These are phyloP conservation scores for Takifugu bimaculatus DNA, from an alignment of 2,113 vertebrate genomes.

Conservation along the genomic window DNA sequence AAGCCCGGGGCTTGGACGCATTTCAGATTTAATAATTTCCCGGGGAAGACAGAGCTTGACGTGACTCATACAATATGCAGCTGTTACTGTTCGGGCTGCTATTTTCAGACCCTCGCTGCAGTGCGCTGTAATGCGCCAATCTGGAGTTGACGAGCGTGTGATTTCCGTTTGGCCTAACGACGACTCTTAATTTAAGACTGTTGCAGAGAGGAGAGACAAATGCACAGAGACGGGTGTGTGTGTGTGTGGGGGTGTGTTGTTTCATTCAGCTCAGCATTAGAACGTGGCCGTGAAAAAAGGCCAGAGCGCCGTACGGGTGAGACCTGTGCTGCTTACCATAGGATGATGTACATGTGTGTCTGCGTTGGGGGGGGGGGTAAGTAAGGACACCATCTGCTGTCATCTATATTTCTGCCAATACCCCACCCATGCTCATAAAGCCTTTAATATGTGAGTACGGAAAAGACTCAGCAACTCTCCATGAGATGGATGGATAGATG, in stretches of 20 bases:
- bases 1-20: slow-evolving; percentile 7
- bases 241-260: neutral
- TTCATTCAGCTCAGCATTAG: too few relatives aligned
- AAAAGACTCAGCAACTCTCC: neutral
- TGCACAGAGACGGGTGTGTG: too few relatives aligned
- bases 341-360: neutral
- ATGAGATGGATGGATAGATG: neutral
- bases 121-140: neutral
- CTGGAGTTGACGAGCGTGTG: neutral
- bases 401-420: slow-evolving; percentile 54
- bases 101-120: slow-evolving; percentile 36
- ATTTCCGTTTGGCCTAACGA: too few relatives aligned
- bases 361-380: slow-evolving; percentile 26
- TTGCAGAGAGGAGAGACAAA: too few relatives aligned
- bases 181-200: too few relatives aligned
- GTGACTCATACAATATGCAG: slow-evolving; percentile 48
- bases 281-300: too few relatives aligned
- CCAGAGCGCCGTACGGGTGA: neutral
- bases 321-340: slow-evolving; percentile 23
- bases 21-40: slow-evolving; percentile 32
- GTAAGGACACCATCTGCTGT: slow-evolving; percentile 68
- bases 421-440: slow-evolving; percentile 39
- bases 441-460: slow-evolving; percentile 16
- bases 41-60: slow-evolving; percentile 37
- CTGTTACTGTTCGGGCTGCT: slow-evolving; percentile 32